These are phyloP conservation scores for Amphiprion percula DNA, from an alignment of 2,113 vertebrate species.

Conservation along the genomic window DNA sequence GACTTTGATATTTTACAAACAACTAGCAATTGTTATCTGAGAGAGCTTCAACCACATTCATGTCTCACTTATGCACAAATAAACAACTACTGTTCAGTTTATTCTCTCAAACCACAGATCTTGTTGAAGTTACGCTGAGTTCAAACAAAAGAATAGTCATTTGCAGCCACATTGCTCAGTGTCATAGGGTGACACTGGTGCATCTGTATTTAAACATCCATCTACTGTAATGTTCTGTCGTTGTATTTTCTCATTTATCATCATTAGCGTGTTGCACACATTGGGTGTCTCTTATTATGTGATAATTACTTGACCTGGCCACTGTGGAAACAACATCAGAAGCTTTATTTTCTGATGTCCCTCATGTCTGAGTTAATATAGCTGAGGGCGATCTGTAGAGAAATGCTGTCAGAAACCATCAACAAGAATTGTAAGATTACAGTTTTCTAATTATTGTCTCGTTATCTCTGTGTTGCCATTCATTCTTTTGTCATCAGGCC, in stretches of 20 bases:
- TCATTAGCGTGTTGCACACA: not conserved
- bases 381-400: not conserved
- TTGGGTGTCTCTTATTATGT: not conserved
- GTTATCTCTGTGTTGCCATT: constrained; percentile 30
- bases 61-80: constrained; percentile 22
- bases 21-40: constrained; percentile 9
- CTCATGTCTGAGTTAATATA: constrained; percentile 10
- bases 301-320: constrained; percentile 15
- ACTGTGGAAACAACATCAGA: constrained; percentile 2
- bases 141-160: not conserved
- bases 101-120: not conserved
- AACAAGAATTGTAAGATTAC: constrained; percentile 14
- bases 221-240: not conserved
- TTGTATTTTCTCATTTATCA: too few species aligned
- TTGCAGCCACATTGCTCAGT: not conserved
- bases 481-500: constrained; percentile 2
- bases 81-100: not conserved
- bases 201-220: not conserved
- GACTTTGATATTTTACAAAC: constrained; percentile 7
- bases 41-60: constrained; percentile 18
- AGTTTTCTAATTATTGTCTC: constrained; percentile 38
- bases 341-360: constrained; percentile 1
- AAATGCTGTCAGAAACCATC: constrained; percentile 37
- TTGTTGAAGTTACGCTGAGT: not conserved
- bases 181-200: not conserved